These are phyloP conservation scores for Platyura marginata DNA, from an alignment of 1,140 invertebrate genomes.

Conservation along the genomic window DNA sequence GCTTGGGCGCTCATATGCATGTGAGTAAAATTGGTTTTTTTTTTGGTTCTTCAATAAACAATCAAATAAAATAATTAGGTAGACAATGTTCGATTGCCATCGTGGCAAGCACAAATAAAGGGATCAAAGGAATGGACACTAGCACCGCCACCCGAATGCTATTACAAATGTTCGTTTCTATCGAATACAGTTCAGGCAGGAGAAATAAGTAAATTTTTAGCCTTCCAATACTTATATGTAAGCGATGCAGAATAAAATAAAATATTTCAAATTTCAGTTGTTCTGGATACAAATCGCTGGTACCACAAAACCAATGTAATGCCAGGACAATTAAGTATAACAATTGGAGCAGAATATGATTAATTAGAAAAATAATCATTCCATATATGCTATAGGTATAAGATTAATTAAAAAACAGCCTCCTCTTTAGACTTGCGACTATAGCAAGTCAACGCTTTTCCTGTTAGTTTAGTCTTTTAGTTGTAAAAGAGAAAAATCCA, in stretches of 20 bases:
- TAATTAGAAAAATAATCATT: too few relatives aligned
- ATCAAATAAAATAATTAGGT: too few relatives aligned
- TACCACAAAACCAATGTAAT: conserved; percentile 80
- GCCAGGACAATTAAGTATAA: conserved; percentile 77
- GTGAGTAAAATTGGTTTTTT: conserved; percentile 32
- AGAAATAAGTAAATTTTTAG: conserved; percentile 62
- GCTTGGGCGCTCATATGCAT: conserved; percentile 86
- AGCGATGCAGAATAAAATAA: not conserved
- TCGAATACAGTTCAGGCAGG: conserved; percentile 59
- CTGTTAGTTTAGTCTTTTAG: too few relatives aligned
- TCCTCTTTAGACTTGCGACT: too few relatives aligned
- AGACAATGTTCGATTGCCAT: conserved; percentile 76
- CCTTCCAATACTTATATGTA: not conserved
- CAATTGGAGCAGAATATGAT: conserved; percentile 90
- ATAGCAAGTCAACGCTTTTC: too few relatives aligned
- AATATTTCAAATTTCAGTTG: conserved; percentile 39
- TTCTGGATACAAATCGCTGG: conserved; percentile 87
- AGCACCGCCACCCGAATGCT: conserved; percentile 76
- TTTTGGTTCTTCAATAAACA: too few relatives aligned
- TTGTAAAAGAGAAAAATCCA: too few relatives aligned
- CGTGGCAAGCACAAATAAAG: conserved; percentile 85
- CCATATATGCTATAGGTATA: too few relatives aligned
- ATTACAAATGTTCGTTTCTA: conserved; percentile 48
- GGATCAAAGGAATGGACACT: conserved; percentile 74
- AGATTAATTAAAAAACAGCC: too few relatives aligned